Evolutionary conservation across 2,113 vertebrate species (phyloP), one percentile per base, ranked within the genome.

Genomic region (Phyllopteryx taeniolatus): DNA sequence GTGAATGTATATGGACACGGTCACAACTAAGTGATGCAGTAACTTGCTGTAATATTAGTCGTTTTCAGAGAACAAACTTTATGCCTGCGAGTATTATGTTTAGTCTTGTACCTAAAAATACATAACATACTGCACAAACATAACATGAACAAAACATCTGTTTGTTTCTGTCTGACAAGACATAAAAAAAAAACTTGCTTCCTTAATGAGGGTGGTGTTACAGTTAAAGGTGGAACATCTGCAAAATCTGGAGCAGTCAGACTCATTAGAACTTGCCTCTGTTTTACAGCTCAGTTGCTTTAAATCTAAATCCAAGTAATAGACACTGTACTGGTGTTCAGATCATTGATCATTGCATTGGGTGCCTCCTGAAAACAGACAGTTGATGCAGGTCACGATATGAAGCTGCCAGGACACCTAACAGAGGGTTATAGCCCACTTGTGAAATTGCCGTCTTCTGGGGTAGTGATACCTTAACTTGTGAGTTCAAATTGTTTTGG

Each of bases 191-290:
- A n/a, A 39, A 33, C 17, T 27, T 22, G 57, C 74, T 51, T 2
- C 0, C 60, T 27, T 82, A 68, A 74, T 5, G 68, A 82, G 71
- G 59, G 53, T 68, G 3, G 56, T 2, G 70, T 2, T 35, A 39
- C 10, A 73, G 73, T 71, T 42, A 51, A 17, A 68, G 67, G 49
- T 13, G 74, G 20, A n/a, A 56, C 0, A 66, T 27, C 72, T 65
- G 59, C 19, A 83, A 88, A 83, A 87, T 87, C 83, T 89, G 82
- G 80, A 62, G 8, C 11, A 1, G 51, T 35, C 33, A 51, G 54
- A 53, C 57, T 80, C 46, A 51, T 76, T 77, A 82, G 68, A 19
- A 14, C 59, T 53, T 46, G 20, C n/a, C 4, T 44, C 11, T 64
- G 39, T 69, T 70, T 53, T 57, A 68, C 74, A 81, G 68, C 73